A percentile compares a stretch with the other conserved stretches of the same genome.
These are phyloP conservation scores for Sylvia borin DNA, from an alignment of 2,797 vertebrate genomes.

Conservation along the genomic window DNA sequence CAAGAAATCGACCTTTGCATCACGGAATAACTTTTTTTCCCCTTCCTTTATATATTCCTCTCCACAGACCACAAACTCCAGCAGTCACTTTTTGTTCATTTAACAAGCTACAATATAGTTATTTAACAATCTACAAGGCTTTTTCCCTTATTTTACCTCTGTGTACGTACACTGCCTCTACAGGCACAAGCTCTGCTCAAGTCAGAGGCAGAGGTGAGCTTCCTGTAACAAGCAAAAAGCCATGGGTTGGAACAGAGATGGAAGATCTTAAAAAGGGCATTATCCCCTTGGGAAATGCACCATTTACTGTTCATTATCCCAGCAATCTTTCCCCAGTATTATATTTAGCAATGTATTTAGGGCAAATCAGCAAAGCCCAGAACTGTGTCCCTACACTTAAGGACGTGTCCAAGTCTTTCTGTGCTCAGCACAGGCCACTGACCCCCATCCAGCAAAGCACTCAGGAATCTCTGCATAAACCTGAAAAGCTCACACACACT, in stretches of 20 bases:
- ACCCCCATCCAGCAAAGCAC: neutral
- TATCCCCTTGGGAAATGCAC: neutral
- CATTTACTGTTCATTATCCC: neutral
- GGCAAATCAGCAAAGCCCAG: neutral
- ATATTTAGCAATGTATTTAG: neutral
- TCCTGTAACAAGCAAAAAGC: neutral
- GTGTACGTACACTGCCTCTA: neutral
- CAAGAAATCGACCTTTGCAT: neutral
- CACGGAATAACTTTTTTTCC: neutral
- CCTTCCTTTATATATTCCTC: neutral
- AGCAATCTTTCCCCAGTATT: neutral
- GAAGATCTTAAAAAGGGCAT: neutral
- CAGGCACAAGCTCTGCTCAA: neutral
- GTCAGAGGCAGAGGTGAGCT: neutral
- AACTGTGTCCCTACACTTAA: neutral
- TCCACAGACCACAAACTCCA: neutral
- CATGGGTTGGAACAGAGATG: neutral
- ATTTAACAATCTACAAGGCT: too few species aligned
- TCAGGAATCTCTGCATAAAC: neutral
- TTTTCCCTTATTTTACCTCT: neutral
- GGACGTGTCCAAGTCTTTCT: neutral
- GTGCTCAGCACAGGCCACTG: neutral
- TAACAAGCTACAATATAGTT: neutral
- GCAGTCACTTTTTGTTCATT: neutral
- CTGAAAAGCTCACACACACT: neutral